Evolutionary conservation across 1,140 invertebrate genomes (phyloP).

Genomic region (Pinna nobilis): DNA sequence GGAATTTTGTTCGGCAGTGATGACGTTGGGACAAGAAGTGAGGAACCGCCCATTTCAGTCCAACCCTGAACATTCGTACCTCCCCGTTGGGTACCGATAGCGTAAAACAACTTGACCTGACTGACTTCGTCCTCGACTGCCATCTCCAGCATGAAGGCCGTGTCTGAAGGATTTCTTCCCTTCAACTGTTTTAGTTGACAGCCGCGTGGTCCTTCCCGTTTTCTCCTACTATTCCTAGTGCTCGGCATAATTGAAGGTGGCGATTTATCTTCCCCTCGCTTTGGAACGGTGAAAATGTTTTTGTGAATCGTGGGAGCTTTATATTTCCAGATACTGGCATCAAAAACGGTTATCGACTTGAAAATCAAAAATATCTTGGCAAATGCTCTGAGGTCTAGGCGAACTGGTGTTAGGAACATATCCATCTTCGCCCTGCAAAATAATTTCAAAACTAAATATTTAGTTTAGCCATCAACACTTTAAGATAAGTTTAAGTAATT

Average conservation of each 20-base stretch:
- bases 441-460: no score
- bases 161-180: conserved; percentile 27
- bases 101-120: conserved; percentile 27
- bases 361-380: conserved; percentile 39
- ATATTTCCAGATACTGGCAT: conserved; percentile 48
- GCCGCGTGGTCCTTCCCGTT: conserved; percentile 31
- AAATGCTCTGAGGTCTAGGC: conserved; percentile 39
- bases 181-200: conserved; percentile 36
- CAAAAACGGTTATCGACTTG: conserved; percentile 34
- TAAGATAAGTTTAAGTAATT: neutral
- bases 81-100: conserved; percentile 40
- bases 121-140: conserved; percentile 19
- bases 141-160: conserved; percentile 40
- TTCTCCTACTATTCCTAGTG: conserved; percentile 12
- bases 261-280: conserved; percentile 29
- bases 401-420: conserved; percentile 38
- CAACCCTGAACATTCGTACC: conserved; percentile 33
- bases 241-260: conserved; percentile 38
- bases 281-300: conserved; percentile 36
- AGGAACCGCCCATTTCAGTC: conserved; percentile 38
- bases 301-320: conserved; percentile 19
- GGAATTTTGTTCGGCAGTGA: conserved; percentile 45
- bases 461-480: no score
- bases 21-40: conserved; percentile 7
- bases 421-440: conserved; percentile 36